Conservation (phyloP, 2,113 vertebrate species). For the Lynx canadensis region DNA sequence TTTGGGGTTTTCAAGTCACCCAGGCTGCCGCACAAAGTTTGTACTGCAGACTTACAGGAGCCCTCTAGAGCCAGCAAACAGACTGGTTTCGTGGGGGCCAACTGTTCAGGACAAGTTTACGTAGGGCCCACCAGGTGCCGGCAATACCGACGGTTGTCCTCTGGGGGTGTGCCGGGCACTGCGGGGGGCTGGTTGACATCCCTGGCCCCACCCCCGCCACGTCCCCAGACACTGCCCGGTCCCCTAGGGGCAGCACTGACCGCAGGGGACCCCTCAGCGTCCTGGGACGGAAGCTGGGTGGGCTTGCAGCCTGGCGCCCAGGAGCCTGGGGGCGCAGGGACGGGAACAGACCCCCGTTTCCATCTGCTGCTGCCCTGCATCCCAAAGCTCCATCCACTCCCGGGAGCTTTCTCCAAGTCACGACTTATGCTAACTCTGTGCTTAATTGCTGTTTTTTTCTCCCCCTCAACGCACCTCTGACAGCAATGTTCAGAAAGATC, state of each 20-base stretch:
- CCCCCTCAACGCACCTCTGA: background rate
- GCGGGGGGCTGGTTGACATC: background rate
- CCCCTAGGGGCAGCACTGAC: background rate
- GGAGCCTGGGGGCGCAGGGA: background rate
- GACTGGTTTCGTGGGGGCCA: background rate
- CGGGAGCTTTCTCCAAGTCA: background rate
- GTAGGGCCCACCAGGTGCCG: background rate
- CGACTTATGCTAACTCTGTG: background rate
- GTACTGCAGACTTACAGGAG: background rate
- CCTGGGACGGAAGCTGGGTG: background rate
- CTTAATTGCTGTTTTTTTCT: background rate
- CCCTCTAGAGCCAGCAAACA: background rate
- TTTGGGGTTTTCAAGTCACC: background rate
- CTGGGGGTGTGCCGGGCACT: background rate
- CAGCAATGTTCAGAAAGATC: constrained; percentile 16
- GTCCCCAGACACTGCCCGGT: background rate
- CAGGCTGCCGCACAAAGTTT: background rate
- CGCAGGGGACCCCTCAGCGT: fast-evolving
- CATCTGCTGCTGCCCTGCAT: background rate
- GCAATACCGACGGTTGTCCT: background rate
- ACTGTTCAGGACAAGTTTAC: background rate
- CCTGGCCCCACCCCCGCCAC: background rate
- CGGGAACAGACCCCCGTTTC: background rate
- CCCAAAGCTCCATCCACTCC: background rate
- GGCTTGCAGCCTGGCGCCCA: background rate